These are phyloP conservation scores for Camponotus floridanus DNA, from an alignment of 1,140 invertebrate species.

Conservation along the genomic window DNA sequence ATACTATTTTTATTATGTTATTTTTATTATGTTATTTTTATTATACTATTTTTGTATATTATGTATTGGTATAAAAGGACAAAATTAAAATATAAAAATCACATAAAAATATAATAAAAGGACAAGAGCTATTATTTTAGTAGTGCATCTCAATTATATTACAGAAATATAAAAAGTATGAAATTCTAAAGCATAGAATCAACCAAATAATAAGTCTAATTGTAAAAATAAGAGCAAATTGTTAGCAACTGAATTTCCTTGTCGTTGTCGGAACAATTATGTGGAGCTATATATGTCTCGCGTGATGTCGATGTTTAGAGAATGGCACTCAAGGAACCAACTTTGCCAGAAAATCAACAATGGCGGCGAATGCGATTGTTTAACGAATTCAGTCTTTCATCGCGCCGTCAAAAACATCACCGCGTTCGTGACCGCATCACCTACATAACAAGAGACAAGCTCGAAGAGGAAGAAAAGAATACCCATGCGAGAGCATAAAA, in stretches of 20 bases:
- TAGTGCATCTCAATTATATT: background rate
- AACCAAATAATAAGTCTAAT: background rate
- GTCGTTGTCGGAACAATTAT: conserved; percentile 29
- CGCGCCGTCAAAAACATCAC: conserved; percentile 30
- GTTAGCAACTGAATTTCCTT: conserved; percentile 31
- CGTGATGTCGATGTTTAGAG: conserved; percentile 52
- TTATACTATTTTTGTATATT: conserved; percentile 24
- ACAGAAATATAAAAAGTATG: background rate
- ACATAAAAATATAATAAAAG: background rate
- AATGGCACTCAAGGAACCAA: conserved; percentile 23
- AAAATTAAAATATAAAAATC: too few species aligned
- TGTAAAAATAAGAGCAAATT: conserved; percentile 36
- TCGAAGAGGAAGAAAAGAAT: conserved; percentile 77
- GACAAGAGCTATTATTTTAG: background rate
- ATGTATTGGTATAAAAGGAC: too few species aligned
- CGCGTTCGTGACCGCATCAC: conserved; percentile 45
- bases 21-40: background rate
- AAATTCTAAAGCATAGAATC: background rate
- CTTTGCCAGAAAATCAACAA: conserved; percentile 53
- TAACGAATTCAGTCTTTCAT: conserved; percentile 60
- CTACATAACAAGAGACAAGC: conserved; percentile 38
- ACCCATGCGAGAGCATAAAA: conserved; percentile 80
- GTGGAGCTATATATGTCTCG: conserved; percentile 8
- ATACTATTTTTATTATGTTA: conserved; percentile 21
- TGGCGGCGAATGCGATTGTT: conserved; percentile 41